phyloP scores from a whole-genome alignment of 64 coral and sea anemone genomes.

The Montipora cactus region DNA sequence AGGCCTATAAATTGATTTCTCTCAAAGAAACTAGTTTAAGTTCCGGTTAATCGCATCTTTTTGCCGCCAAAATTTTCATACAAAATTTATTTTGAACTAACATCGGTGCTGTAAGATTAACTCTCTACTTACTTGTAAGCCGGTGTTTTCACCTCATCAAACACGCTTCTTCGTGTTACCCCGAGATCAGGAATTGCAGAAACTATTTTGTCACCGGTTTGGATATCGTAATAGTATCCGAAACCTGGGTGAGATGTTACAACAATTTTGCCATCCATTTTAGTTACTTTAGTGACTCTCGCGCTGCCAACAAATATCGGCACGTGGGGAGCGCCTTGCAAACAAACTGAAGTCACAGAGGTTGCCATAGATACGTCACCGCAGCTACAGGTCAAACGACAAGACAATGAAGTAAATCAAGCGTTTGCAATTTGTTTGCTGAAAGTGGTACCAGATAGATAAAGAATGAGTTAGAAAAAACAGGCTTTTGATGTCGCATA shows the following conservation, averaged over 20 bases:
- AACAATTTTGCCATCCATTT: conserved; percentile 84
- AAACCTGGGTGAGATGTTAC: conserved; percentile 66
- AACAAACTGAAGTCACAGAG: conserved; percentile 1
- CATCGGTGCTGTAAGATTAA: too few species aligned
- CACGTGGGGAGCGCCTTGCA: not conserved
- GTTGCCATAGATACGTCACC: conserved; percentile 21
- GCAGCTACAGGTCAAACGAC: too few species aligned
- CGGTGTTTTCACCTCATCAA: conserved; percentile 80
- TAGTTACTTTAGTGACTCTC: not conserved
- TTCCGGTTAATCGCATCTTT: too few species aligned
- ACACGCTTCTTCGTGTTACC: conserved; percentile 47
- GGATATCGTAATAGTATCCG: conserved; percentile 72
- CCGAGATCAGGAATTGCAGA: conserved; percentile 72
- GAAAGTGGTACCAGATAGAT: too few species aligned
- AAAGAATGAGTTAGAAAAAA: too few species aligned
- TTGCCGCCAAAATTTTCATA: too few species aligned
- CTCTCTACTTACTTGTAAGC: conserved; percentile 87
- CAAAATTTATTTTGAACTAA: too few species aligned
- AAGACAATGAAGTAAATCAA: too few species aligned
- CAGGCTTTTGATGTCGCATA: too few species aligned
- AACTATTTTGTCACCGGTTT: conserved; percentile 44
- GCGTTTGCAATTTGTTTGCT: too few species aligned
- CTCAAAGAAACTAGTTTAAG: too few species aligned
- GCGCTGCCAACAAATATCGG: not conserved
- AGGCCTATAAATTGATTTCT: too few species aligned